Percentiles rank a stretch among this genome's conserved stretches.
Evolutionary conservation across 2,113 vertebrate species (phyloP).

Genomic region (Rhipidura dahli): DNA sequence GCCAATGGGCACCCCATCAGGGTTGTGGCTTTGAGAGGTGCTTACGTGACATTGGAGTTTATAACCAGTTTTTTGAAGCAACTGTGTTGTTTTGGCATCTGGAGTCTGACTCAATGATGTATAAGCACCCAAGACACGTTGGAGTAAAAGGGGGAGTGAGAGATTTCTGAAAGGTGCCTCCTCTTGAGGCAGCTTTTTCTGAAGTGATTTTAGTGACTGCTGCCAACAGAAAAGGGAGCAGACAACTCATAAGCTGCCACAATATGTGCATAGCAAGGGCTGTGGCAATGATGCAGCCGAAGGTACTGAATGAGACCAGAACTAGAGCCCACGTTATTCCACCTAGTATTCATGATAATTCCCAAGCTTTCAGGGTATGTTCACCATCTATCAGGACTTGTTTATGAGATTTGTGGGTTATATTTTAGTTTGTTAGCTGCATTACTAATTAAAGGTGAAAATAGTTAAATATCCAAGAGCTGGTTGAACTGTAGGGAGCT

Average conservation of each 20-base stretch:
- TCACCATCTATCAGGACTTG: background rate
- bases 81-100: fast-evolving
- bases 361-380: background rate
- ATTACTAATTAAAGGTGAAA: background rate
- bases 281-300: background rate
- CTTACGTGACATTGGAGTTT: background rate
- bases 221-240: constrained; percentile 33
- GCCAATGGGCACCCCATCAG: background rate
- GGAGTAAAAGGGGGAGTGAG: background rate
- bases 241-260: background rate
- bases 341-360: background rate
- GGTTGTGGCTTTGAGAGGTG: background rate
- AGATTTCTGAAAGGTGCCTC: constrained; percentile 15
- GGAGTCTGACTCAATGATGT: background rate
- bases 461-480: background rate
- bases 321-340: background rate
- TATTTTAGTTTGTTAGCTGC: background rate
- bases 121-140: background rate
- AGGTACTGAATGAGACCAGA: background rate
- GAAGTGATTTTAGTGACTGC: background rate
- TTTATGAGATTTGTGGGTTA: background rate
- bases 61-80: background rate
- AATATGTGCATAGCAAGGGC: background rate
- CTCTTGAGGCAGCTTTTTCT: constrained; percentile 11
- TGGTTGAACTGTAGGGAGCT: background rate